Evolutionary conservation across 2,888 invertebrate genomes (phyloP), one percentile per base, ranked within the genome.

Genomic region (Torymus texanus): DNA sequence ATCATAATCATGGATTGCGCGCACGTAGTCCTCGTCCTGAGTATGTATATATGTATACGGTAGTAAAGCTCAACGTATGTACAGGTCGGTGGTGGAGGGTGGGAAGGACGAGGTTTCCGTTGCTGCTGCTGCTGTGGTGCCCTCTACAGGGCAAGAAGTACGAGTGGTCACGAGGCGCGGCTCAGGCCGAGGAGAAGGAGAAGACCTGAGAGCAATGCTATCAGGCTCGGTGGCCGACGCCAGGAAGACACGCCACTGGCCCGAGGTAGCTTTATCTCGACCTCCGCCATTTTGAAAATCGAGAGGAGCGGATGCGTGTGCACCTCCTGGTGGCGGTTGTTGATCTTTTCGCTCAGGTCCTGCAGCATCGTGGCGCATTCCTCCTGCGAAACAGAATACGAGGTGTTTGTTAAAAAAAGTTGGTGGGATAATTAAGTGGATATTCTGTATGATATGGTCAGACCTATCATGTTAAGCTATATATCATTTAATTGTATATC

Each of bases 211-310:
- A 75, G 58, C 2, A 63, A 62, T 3, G 66, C 41, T 8, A 41
- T 8, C 8, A 41, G 41, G 41, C 41, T 41, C 41, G 41, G 41
- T 8, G 41, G 41, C 8, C 50, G 59, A 8, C 53, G 72, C 53
- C 66, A 53, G 75, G 81, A 81, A 75, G 68, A 77, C 72, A 85
- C 86, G 62, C 82, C 84, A 62, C 93, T 93, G 88, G 93, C 93
- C 53, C 94, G 94, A 29, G 96, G 95, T 91, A 96, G 94, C 83
- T 96, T 94, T 72, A 96, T 95, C 91, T 97, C 96, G 74, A 97
- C 96, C 92, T 97, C 97, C 74, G 97, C 97, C 92, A 97, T 95
- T 92, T 97, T 97, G 92, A 97, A 96, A 90, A 97, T 96, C 85
- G 97, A 97, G 79, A 97, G 93, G 56, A 97, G 92, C 81, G 96